Conservation (phyloP, 2,888 invertebrate genomes). For the Drosophila cognata region DNA sequence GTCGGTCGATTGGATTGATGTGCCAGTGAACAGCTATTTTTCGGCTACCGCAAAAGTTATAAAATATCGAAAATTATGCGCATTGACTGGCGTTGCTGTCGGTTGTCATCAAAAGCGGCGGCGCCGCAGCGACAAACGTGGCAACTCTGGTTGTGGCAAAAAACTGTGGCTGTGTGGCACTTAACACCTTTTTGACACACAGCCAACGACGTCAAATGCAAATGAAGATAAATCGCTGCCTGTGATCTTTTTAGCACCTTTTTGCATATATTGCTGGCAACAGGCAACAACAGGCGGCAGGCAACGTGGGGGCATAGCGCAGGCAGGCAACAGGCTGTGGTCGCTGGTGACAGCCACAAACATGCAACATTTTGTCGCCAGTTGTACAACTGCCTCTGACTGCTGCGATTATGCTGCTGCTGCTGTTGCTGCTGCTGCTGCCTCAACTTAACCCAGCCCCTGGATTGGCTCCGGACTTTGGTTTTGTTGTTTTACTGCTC, state of each 20-base stretch:
- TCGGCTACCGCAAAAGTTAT: constrained; percentile 64
- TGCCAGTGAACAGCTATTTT: constrained; percentile 57
- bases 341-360: constrained; percentile 73
- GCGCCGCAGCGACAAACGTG: constrained; percentile 53
- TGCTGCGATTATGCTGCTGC: constrained; percentile 10
- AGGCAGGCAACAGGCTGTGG: constrained; percentile 33
- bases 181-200: constrained; percentile 81
- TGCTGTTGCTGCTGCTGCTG: constrained; percentile 41
- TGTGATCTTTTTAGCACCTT: constrained; percentile 82
- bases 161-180: constrained; percentile 60
- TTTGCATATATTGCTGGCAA: constrained; percentile 74
- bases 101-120: constrained; percentile 74
- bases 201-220: constrained; percentile 80
- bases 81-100: constrained; percentile 67
- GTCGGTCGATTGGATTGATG: constrained; percentile 65
- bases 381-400: constrained; percentile 64
- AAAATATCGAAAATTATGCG: constrained; percentile 79
- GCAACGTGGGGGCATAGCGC: constrained; percentile 26
- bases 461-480: constrained; percentile 20
- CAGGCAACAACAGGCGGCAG: constrained; percentile 30
- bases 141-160: constrained; percentile 19
- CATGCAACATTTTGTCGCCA: constrained; percentile 81
- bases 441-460: constrained; percentile 29
- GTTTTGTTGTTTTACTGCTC: constrained; percentile 16
- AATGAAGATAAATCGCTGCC: constrained; percentile 82